These are phyloP conservation scores for Mythimna ferrago DNA, from an alignment of 2,888 invertebrate species.

Conservation along the genomic window DNA sequence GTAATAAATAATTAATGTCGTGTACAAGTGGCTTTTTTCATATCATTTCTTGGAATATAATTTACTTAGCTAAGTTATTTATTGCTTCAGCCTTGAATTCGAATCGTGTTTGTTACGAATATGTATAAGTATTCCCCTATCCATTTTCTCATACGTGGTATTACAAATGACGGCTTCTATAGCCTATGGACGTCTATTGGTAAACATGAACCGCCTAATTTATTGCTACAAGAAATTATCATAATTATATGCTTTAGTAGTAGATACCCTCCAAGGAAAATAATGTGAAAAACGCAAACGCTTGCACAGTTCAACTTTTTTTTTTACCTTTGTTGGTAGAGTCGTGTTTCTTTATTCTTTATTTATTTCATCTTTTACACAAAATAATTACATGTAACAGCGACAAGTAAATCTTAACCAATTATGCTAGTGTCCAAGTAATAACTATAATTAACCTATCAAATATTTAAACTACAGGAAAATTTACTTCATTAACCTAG, in stretches of 20 bases:
- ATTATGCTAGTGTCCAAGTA: too few species aligned
- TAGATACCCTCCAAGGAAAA: neutral
- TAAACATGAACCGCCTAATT: conserved; percentile 32
- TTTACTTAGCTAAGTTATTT: conserved; percentile 50
- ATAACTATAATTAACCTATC: too few species aligned
- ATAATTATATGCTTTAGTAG: neutral
- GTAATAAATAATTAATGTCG: conserved; percentile 55
- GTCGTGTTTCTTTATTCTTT: too few species aligned
- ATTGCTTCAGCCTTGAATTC: conserved; percentile 47
- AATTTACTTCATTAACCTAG: too few species aligned
- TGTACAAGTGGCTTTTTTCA: conserved; percentile 35
- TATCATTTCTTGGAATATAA: conserved; percentile 56
- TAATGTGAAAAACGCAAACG: neutral
- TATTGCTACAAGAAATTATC: conserved; percentile 18
- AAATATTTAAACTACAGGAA: too few species aligned
- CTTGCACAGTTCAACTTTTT: neutral
- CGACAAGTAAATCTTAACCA: too few species aligned
- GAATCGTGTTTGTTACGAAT: conserved; percentile 9
- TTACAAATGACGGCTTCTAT: conserved; percentile 10
- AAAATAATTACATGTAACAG: too few species aligned
- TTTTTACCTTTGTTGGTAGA: too few species aligned
- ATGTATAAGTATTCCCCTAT: neutral
- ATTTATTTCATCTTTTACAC: too few species aligned
- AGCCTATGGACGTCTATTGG: neutral
- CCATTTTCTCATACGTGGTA: neutral